A percentile compares a stretch with the other conserved stretches of the same genome.
Conservation (phyloP, 2,797 vertebrate species). For the Oreochromis mossambicus region DNA sequence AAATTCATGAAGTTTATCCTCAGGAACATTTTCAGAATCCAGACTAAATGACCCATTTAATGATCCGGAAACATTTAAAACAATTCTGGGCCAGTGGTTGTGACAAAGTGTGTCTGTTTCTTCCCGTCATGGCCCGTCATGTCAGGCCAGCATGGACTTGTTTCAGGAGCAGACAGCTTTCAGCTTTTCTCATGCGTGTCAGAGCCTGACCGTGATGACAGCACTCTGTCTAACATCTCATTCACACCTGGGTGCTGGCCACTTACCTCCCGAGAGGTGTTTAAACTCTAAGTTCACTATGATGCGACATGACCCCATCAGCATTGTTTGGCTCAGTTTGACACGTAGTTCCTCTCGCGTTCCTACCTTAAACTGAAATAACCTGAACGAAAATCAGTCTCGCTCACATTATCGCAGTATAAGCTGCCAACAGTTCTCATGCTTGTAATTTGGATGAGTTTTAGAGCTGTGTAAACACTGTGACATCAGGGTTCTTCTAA, state of each 20-base stretch:
- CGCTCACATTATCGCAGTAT: neutral
- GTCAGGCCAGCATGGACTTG: slow-evolving; percentile 50
- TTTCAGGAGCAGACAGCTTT: slow-evolving; percentile 15
- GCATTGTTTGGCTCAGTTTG: neutral
- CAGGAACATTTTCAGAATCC: neutral
- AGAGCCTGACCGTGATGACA: slow-evolving; percentile 39
- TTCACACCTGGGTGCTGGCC: slow-evolving; percentile 24
- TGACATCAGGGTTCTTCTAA: neutral
- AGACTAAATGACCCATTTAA: neutral
- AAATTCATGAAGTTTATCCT: neutral
- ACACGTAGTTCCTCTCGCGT: neutral
- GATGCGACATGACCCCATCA: neutral
- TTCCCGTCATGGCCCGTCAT: neutral
- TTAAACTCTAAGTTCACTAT: neutral
- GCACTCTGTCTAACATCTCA: neutral
- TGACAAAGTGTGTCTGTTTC: neutral
- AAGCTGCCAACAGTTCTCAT: neutral
- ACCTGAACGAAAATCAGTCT: neutral
- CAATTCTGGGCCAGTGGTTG: neutral
- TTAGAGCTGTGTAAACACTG: neutral
- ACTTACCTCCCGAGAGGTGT: neutral
- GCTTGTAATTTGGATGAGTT: neutral
- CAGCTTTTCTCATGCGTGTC: slow-evolving; percentile 38
- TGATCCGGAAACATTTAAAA: neutral
- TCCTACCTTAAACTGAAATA: neutral